phyloP scores from a whole-genome alignment of 1,140 invertebrate genomes.

The Brevipalpus yothersi region DNA sequence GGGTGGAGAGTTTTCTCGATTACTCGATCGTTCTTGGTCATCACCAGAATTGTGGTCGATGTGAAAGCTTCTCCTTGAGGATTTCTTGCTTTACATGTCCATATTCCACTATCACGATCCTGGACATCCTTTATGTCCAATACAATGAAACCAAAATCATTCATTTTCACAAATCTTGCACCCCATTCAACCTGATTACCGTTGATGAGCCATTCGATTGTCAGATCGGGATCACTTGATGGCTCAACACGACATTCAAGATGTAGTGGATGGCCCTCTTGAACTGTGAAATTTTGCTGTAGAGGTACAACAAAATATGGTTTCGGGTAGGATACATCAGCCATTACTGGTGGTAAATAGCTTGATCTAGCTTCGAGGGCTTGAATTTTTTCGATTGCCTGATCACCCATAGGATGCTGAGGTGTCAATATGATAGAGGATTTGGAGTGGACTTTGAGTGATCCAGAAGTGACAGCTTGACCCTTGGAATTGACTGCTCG shows the following conservation, averaged over 20 bases:
- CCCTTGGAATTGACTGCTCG: slow-evolving; percentile 36
- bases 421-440: neutral
- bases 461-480: neutral
- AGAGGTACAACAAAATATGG: slow-evolving; percentile 73
- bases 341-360: slow-evolving; percentile 29
- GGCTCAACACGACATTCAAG: slow-evolving; percentile 82
- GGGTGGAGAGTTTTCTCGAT: slow-evolving; percentile 79
- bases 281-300: slow-evolving; percentile 49
- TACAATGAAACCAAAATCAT: slow-evolving; percentile 67
- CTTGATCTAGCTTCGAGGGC: slow-evolving; percentile 39
- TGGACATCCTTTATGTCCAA: slow-evolving; percentile 32
- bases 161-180: slow-evolving; percentile 28
- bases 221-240: slow-evolving; percentile 80
- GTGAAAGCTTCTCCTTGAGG: slow-evolving; percentile 16
- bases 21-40: slow-evolving; percentile 38
- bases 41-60: slow-evolving; percentile 38
- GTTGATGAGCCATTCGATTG: slow-evolving; percentile 83
- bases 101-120: slow-evolving; percentile 22
- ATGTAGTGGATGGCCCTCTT: slow-evolving; percentile 67
- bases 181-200: slow-evolving; percentile 50
- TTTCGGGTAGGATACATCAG: slow-evolving; percentile 38
- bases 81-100: slow-evolving; percentile 24
- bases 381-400: slow-evolving; percentile 77
- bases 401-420: slow-evolving; percentile 47
- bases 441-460: neutral